phyloP scores from a whole-genome alignment of 2,888 invertebrate species.

The Atethmia centrago region DNA sequence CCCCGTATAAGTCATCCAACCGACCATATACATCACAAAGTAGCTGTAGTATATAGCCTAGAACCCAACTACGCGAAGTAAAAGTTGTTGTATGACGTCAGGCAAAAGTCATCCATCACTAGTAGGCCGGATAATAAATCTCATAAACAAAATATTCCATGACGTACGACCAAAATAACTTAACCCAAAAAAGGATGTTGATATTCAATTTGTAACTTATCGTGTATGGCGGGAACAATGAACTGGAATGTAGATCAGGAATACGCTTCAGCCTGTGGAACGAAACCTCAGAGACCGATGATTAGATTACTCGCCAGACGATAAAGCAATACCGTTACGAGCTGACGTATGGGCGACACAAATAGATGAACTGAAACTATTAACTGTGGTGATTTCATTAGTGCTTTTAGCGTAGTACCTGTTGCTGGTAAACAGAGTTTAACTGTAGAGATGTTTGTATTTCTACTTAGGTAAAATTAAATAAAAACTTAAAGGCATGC shows the following conservation, averaged over 20 bases:
- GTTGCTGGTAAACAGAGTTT: constrained; percentile 26
- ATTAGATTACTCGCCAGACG: constrained; percentile 51
- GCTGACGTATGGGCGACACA: constrained; percentile 33
- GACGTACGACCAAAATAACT: constrained; percentile 31
- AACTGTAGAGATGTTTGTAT: not conserved
- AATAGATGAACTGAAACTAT: constrained; percentile 40
- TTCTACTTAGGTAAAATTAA: not conserved
- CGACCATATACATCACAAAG: constrained; percentile 31
- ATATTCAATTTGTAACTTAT: constrained; percentile 50
- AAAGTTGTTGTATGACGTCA: constrained; percentile 46
- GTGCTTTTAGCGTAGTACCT: constrained; percentile 26
- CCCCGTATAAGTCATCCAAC: constrained; percentile 28
- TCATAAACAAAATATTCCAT: constrained; percentile 51
- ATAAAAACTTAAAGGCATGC: no score
- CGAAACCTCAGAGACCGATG: constrained; percentile 44
- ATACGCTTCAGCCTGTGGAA: constrained; percentile 38
- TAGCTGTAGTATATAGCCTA: constrained; percentile 15
- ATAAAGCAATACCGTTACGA: constrained; percentile 44
- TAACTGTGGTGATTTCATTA: constrained; percentile 36
- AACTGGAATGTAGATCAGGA: constrained; percentile 36
- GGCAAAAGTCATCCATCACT: constrained; percentile 58
- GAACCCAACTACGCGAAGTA: constrained; percentile 39
- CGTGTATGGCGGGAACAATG: constrained; percentile 39
- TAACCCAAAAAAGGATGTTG: constrained; percentile 42
- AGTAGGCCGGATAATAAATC: constrained; percentile 44